Conservation (phyloP, 2,888 invertebrate species). For the Drosophila demipolita region DNA sequence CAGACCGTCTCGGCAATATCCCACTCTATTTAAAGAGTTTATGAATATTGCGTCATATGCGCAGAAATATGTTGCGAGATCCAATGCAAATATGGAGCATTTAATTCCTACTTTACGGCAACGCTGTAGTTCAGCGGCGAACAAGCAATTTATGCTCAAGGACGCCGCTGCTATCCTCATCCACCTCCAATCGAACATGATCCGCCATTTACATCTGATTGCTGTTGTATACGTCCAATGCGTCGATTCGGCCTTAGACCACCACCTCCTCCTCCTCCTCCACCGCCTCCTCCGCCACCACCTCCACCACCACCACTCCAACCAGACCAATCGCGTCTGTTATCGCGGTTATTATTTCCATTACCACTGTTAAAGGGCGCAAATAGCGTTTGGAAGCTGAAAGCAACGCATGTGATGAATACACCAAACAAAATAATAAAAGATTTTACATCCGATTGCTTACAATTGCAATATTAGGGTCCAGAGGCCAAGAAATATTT, state of each 20-base stretch:
- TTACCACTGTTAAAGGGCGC: slow-evolving; percentile 68
- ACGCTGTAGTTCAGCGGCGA: slow-evolving; percentile 32
- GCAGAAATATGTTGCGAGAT: slow-evolving; percentile 33
- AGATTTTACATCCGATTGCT: slow-evolving; percentile 20
- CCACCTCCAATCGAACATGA: slow-evolving; percentile 56
- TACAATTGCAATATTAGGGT: slow-evolving; percentile 75
- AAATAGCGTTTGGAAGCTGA: slow-evolving; percentile 70
- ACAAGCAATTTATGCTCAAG: slow-evolving; percentile 14
- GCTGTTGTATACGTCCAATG: slow-evolving; percentile 63
- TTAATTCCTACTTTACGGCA: neutral
- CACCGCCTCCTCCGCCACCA: slow-evolving; percentile 61
- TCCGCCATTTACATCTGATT: slow-evolving; percentile 23
- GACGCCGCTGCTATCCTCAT: slow-evolving; percentile 61
- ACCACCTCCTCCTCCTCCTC: slow-evolving; percentile 59
- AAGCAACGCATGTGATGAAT: neutral
- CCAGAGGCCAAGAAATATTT: slow-evolving; percentile 73
- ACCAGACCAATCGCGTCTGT: slow-evolving; percentile 41
- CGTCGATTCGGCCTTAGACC: slow-evolving; percentile 70
- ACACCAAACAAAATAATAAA: neutral
- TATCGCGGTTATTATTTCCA: slow-evolving; percentile 38
- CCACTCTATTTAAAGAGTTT: slow-evolving; percentile 58
- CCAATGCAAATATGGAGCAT: slow-evolving; percentile 2
- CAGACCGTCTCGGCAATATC: slow-evolving; percentile 37
- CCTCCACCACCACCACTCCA: slow-evolving; percentile 56
- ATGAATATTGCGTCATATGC: slow-evolving; percentile 52